Base-by-base conservation (phyloP, 2,113 vertebrate genomes). In the Thinocorus orbignyianus region DNA sequence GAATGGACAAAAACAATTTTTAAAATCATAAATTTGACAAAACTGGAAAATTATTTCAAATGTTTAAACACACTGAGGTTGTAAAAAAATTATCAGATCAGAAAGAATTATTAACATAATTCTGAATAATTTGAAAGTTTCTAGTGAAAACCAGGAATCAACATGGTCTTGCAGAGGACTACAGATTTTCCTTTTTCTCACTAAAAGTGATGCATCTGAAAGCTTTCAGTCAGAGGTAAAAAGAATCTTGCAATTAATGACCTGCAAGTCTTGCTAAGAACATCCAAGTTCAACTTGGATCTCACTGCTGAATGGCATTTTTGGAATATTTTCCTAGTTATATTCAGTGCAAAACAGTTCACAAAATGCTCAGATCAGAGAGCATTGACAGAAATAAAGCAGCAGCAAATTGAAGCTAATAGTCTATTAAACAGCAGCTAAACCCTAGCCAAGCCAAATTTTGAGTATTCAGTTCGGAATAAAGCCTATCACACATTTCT, bases 401-500 rank as follows among this genome's bases (percentile, higher is more conserved):
- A 90, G 44, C 20, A 86, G 26, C n/a, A 88, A 90, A 95, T 90
- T 84, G 41, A 69, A 91, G 55, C 44, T 88, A 94, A 92, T 35
- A 92, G 35, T 78, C 77, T 87, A 55, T 86, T 93, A 94, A 88
- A 90, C 41, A 86, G 55, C 68, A 93, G 30, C 80, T 64, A 95
- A 90, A 90, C 25, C 8, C 15, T 24, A 90, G 77, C 86, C 95
- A 96, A 93, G 90, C 86, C 15, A 86, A 86, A 94, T 92, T 81
- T 62, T 86, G 69, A 71, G 18, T 92, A 44, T 80, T 92, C 60
- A 86, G 35, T 52, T 92, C 71, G 78, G 74, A 96, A 91, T 69
- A 84, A 13, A 90, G 51, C 42, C 65, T 88, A 74, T 82, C 83
- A 92, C 62, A 87, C 4, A 87, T 85, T 93, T 96, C 68, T 95